Evolutionary conservation across 92 coral and sea anemone genomes (phyloP), one percentile per base, ranked within the genome.

Genomic region (Heteractis magnifica): DNA sequence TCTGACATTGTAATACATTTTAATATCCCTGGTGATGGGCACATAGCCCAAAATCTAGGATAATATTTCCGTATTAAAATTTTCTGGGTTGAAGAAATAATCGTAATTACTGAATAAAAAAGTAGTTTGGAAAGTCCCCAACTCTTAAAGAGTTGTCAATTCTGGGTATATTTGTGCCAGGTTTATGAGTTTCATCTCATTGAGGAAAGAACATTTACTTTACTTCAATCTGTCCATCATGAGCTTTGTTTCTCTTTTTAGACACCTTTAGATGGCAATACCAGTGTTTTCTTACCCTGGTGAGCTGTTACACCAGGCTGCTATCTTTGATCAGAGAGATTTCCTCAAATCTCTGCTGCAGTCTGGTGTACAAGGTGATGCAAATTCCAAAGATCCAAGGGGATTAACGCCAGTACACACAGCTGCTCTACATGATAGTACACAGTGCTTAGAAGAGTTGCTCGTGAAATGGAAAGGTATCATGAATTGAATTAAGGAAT

Each of bases 401-500:
- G 99, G 99, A 23, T 87, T 93, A 16, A 90, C 99, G 44, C 93
- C 99, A 14, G 91, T 96, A 10, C 99, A 96, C 85, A 96, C 99
- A 13, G 99, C 99, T 0, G 97, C 99, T 41, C 87, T 90, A 41
- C 99, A 96, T 79, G 98, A 93, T 86, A 96, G 99, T 85, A 81
- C 81, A 4, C 89, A 87, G 14, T 94, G 98, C 60, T 82, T 96
- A 5, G 94, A 86, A 78, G 89, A 90, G 55, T 84, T 96, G 16
- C 79, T 96, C 16, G 26, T 18, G 16, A 81, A 82, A 49, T 86
- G 93, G 93, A 78, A 91, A 78, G 99, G 99, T 95, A 91, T 11
- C 13, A 11, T 12, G 44, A 34, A 34, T 34, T 34, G 44, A 34
- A 34, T 34, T 34, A 34, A 34, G 44, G 44, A 34, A 34, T 34